Evolutionary conservation across 2,113 vertebrate genomes (phyloP).

Genomic region (Podarcis raffonei): DNA sequence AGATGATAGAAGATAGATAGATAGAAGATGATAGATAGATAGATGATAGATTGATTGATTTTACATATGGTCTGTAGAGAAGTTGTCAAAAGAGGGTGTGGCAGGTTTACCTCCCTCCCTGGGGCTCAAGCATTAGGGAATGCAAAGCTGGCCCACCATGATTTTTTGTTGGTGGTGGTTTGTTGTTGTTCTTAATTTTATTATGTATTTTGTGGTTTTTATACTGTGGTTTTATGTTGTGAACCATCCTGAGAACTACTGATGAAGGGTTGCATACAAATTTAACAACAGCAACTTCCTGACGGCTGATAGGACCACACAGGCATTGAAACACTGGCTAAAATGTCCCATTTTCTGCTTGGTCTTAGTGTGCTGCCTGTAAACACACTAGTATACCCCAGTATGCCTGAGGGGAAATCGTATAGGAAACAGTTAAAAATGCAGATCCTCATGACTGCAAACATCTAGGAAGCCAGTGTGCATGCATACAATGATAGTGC

Average conservation of each 20-base stretch:
- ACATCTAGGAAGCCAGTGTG: neutral
- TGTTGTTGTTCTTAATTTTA: no score
- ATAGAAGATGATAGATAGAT: no score
- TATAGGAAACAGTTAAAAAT: neutral
- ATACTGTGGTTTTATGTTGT: no score
- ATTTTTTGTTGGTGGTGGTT: no score
- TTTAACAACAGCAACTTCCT: no score
- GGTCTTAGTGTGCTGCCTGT: neutral
- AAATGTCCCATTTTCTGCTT: neutral
- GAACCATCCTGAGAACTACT: no score
- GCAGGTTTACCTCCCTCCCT: neutral
- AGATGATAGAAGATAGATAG: no score
- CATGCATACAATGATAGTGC: neutral
- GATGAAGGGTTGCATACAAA: no score
- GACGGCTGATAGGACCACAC: neutral
- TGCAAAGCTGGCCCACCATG: neutral
- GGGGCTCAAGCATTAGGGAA: neutral
- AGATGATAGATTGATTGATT: no score
- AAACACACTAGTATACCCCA: no score
- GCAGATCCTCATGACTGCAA: neutral
- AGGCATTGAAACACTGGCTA: neutral
- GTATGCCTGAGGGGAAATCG: neutral
- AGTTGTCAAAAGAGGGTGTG: neutral
- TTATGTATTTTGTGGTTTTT: no score
- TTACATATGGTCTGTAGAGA: neutral